phyloP scores from a whole-genome alignment of 1,140 invertebrate genomes.

The Coptotermes formosanus region DNA sequence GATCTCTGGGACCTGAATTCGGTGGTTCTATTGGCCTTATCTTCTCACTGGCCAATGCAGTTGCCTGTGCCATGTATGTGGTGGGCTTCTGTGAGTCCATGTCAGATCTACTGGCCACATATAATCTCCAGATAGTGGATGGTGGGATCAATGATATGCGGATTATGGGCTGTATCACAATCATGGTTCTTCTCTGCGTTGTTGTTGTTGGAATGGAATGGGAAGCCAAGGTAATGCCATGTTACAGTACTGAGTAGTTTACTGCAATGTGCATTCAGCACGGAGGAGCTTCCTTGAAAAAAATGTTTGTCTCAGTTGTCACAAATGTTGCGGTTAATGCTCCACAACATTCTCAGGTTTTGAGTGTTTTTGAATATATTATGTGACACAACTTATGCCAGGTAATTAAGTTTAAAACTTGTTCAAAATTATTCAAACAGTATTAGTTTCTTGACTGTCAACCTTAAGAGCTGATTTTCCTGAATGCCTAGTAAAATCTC shows the following conservation, averaged over 20 bases:
- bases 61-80: constrained; percentile 96
- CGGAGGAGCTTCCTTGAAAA: too few species aligned
- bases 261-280: too few species aligned
- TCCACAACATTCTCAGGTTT: too few species aligned
- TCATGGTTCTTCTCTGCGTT: constrained; percentile 72
- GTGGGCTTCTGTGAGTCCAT: constrained; percentile 96
- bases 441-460: too few species aligned
- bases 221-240: constrained; percentile 70
- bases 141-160: constrained; percentile 58
- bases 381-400: too few species aligned
- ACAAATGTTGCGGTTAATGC: too few species aligned
- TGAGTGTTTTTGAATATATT: too few species aligned
- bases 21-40: constrained; percentile 87
- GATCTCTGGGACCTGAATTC: constrained; percentile 94
- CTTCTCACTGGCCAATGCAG: constrained; percentile 90
- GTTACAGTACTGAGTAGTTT: neutral
- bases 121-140: constrained; percentile 59
- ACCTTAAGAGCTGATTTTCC: too few species aligned
- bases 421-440: too few species aligned
- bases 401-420: too few species aligned
- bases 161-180: constrained; percentile 74
- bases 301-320: too few species aligned
- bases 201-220: constrained; percentile 89
- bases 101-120: constrained; percentile 59
- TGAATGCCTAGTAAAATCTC: too few species aligned